Conservation (phyloP, 2,888 invertebrate species). For the Philaethria dido region DNA sequence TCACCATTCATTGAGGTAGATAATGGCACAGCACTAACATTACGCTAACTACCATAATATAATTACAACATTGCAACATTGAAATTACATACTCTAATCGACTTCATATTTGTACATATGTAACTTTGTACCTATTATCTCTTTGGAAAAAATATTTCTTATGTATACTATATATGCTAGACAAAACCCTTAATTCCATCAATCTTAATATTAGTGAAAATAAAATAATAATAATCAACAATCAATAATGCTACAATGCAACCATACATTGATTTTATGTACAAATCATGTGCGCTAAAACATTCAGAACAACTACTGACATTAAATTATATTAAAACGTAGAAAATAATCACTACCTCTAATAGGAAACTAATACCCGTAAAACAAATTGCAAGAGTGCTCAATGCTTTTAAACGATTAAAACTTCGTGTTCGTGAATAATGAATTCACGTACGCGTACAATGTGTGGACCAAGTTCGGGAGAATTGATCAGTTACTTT, state of each 20-base stretch:
- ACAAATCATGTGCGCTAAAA: conserved; percentile 71
- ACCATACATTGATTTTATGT: conserved; percentile 56
- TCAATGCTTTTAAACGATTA: conserved; percentile 43
- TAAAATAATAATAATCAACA: conserved; percentile 83
- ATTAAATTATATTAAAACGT: conserved; percentile 66
- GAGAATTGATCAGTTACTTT: conserved; percentile 54
- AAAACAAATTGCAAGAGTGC: conserved; percentile 78
- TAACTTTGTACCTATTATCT: conserved; percentile 82
- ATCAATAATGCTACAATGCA: conserved; percentile 65
- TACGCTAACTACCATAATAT: conserved; percentile 72
- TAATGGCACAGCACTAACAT: conserved; percentile 71
- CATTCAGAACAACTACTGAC: conserved; percentile 62
- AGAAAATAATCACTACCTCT: conserved; percentile 77
- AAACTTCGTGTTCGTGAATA: conserved; percentile 3
- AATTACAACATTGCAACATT: conserved; percentile 78
- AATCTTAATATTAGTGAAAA: conserved; percentile 67
- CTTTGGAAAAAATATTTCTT: conserved; percentile 77
- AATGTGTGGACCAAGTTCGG: conserved; percentile 58
- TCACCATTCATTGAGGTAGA: conserved; percentile 75
- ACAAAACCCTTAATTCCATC: conserved; percentile 65
- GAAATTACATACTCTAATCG: conserved; percentile 71
- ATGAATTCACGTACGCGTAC: conserved; percentile 12
- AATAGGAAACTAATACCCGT: conserved; percentile 85
- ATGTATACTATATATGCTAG: conserved; percentile 56
- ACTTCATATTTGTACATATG: conserved; percentile 80